These are phyloP conservation scores for Trialeurodes vaporariorum DNA, from an alignment of 1,140 invertebrate species.

Conservation along the genomic window DNA sequence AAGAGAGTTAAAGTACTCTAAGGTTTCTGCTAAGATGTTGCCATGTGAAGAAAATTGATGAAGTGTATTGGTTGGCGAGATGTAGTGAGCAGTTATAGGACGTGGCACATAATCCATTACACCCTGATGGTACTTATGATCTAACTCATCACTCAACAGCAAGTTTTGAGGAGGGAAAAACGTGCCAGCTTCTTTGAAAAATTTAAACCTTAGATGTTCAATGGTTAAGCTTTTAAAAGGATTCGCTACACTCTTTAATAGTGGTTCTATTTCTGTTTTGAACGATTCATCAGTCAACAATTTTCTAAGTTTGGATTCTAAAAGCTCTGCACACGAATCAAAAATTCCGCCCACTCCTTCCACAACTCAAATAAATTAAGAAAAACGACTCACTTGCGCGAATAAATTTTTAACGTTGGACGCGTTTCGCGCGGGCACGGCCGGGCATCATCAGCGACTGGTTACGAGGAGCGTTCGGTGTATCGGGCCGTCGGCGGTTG, in stretches of 20 bases:
- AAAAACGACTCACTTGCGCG: no score
- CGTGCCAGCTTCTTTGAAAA: constrained; percentile 11
- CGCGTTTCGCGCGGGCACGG: no score
- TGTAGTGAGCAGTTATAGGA: constrained; percentile 14
- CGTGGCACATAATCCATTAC: not conserved
- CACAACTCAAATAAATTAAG: no score
- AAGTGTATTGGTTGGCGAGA: constrained; percentile 17
- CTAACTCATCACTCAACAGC: constrained; percentile 14
- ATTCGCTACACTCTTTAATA: not conserved
- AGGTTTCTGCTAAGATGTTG: constrained; percentile 2
- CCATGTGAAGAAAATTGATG: constrained; percentile 18
- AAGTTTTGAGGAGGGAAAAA: constrained; percentile 14
- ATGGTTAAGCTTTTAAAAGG: constrained; percentile 14
- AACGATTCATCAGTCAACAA: not conserved
- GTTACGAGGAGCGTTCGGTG: no score
- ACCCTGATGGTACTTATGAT: constrained; percentile 11
- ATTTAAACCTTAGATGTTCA: constrained; percentile 16
- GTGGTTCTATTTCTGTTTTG: not conserved
- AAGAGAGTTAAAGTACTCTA: constrained; percentile 9
- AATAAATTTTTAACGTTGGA: no score
- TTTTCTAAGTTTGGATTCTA: not conserved
- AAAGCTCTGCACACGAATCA: not conserved
- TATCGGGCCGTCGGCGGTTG: no score
- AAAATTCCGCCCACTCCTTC: not conserved
- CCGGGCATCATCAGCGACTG: no score